Evolutionary conservation across 2,113 vertebrate genomes (phyloP), one percentile per base, ranked within the genome.

Genomic region (Suricata suricatta): DNA sequence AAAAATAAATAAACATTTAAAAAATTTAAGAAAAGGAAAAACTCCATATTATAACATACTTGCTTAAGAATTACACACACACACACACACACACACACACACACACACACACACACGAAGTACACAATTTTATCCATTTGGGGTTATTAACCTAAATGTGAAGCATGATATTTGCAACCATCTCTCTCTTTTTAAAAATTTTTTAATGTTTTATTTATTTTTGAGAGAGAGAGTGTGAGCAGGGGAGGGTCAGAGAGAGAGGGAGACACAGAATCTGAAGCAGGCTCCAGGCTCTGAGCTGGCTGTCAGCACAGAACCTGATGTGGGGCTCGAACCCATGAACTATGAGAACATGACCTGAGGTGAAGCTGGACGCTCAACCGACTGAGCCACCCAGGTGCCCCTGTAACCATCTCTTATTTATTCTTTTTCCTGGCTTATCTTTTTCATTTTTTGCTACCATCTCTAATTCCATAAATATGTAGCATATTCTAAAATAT

Each of bases 401-500:
- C 41, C 5, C 5, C 41, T 41, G 44, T 15, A 94, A 87, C 27
- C 10, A 84, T 90, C 57, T 94, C 54, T 90, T 77, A 19, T 33
- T 93, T 87, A 71, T 97, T 95, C n/a, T 79, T 81, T 93, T 85
- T 86, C 7, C n/a, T 57, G 35, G 77, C 23, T 25, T 64, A 15
- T 79, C 16, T 25, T 91, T 52, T 95, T 93, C 44, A 52, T 23
- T 85, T 95, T 84, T 80, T 63, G 44, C 31, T 87, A 41, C 7
- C 57, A n/a, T 31, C 74, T 81, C 33, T 69, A 69, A 85, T 88
- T 90, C 33, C 33, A 33, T 93, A 90, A 96, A 63, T 96, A 90
- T n/a, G 85, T 29, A 95, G 38, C 50, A n/a, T 86, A 71, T 88
- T 57, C 27, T 84, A 68, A 96, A 96, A 76, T 96, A 19, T 85